Percentiles rank a stretch among this genome's conserved stretches.
phyloP scores from a whole-genome alignment of 2,888 invertebrate species.

The Slavum lentiscoides region DNA sequence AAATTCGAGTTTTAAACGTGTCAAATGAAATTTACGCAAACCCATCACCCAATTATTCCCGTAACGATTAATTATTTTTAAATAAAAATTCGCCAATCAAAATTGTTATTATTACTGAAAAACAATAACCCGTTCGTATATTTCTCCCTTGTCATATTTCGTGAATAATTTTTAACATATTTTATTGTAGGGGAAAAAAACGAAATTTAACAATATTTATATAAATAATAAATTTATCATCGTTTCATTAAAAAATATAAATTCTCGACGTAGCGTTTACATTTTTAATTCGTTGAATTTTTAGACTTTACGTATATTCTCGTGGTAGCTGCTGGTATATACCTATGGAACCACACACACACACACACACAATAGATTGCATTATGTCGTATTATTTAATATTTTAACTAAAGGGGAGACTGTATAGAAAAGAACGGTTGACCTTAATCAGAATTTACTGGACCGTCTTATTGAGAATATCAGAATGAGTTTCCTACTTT shows the following conservation, averaged over 20 bases:
- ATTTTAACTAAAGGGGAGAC: background rate
- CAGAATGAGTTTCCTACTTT: constrained; percentile 22
- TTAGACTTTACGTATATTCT: background rate
- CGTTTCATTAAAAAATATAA: background rate
- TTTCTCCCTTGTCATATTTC: too few species aligned
- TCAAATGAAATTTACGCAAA: too few species aligned
- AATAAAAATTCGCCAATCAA: too few species aligned
- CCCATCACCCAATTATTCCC: too few species aligned
- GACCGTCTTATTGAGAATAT: constrained; percentile 37
- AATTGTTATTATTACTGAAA: too few species aligned
- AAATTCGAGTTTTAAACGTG: too few species aligned
- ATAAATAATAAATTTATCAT: too few species aligned
- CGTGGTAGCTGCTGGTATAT: background rate
- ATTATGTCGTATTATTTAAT: constrained; percentile 25
- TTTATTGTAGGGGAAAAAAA: too few species aligned
- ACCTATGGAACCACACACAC: background rate
- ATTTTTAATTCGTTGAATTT: background rate
- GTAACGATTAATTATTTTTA: too few species aligned
- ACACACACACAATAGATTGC: constrained; percentile 1
- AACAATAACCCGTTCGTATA: too few species aligned
- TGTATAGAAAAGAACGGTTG: constrained; percentile 33
- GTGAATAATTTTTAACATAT: too few species aligned
- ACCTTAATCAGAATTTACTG: constrained; percentile 50
- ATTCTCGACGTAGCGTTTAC: background rate
- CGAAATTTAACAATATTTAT: too few species aligned